phyloP scores from a whole-genome alignment of 2,888 invertebrate species.

The Drosophila neonasuta region DNA sequence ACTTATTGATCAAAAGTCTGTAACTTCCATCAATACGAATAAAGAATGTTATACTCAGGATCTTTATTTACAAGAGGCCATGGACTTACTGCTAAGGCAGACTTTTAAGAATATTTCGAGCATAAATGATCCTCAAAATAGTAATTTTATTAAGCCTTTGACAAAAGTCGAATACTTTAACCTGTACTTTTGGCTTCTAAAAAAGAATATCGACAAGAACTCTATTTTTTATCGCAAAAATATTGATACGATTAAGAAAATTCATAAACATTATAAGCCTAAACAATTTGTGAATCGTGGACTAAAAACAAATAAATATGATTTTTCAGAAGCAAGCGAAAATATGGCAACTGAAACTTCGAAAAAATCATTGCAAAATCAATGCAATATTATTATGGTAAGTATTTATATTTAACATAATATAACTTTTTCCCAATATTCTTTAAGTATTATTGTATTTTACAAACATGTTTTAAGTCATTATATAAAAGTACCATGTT shows the following conservation, averaged over 20 bases:
- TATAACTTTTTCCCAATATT: neutral
- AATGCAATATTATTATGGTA: neutral
- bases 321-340: neutral
- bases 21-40: neutral
- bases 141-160: neutral
- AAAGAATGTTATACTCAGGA: neutral
- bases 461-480: too few species aligned
- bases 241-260: neutral
- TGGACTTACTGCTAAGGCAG: neutral
- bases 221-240: neutral
- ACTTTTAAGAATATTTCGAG: neutral
- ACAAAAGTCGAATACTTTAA: neutral
- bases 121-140: neutral
- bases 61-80: neutral
- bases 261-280: neutral
- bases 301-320: neutral
- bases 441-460: too few species aligned
- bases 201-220: neutral
- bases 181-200: neutral
- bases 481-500: too few species aligned
- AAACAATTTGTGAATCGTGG: neutral
- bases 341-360: neutral
- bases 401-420: neutral
- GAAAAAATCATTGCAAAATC: neutral
- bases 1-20: neutral